Evolutionary conservation across 1,140 invertebrate species (phyloP).

Genomic region (Colletes latitarsis): DNA sequence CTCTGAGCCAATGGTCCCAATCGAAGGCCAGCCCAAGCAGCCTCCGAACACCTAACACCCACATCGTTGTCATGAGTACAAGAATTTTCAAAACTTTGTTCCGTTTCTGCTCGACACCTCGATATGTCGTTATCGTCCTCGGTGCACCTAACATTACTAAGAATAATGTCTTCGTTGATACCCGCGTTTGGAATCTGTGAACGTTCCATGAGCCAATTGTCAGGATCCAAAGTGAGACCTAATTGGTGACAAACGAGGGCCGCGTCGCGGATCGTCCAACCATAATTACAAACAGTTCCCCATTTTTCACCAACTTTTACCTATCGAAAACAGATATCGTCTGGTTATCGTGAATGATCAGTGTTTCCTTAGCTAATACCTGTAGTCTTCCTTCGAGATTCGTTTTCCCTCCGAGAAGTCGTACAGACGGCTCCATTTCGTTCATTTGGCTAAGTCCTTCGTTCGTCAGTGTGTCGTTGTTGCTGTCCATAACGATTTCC

Average conservation of each 20-base stretch:
- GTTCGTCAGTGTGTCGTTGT: conserved; percentile 82
- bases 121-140: conserved; percentile 96
- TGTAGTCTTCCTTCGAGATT: conserved; percentile 90
- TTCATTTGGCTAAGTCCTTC: conserved; percentile 75
- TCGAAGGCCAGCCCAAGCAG: conserved; percentile 95
- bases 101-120: conserved; percentile 90
- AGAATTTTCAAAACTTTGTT: conserved; percentile 92
- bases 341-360: no score
- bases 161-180: conserved; percentile 87
- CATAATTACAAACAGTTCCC: conserved; percentile 98
- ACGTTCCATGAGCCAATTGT: conserved; percentile 93
- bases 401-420: conserved; percentile 88
- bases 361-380: conserved; percentile 74
- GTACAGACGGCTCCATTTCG: conserved; percentile 82
- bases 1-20: conserved; percentile 93
- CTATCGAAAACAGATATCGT: conserved; percentile 74
- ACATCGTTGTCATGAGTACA: conserved; percentile 94
- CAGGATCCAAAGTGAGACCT: conserved; percentile 94
- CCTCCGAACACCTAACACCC: conserved; percentile 92
- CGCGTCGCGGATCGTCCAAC: conserved; percentile 96
- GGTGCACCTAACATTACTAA: conserved; percentile 94
- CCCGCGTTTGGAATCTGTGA: conserved; percentile 90
- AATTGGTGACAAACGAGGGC: conserved; percentile 97
- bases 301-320: conserved; percentile 91
- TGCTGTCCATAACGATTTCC: conserved; percentile 84